A percentile compares a stretch with the other conserved stretches of the same genome.
Conservation (phyloP, 30 jellyfish, hydroid and myxozoan genomes). For the Morbakka virulenta region DNA sequence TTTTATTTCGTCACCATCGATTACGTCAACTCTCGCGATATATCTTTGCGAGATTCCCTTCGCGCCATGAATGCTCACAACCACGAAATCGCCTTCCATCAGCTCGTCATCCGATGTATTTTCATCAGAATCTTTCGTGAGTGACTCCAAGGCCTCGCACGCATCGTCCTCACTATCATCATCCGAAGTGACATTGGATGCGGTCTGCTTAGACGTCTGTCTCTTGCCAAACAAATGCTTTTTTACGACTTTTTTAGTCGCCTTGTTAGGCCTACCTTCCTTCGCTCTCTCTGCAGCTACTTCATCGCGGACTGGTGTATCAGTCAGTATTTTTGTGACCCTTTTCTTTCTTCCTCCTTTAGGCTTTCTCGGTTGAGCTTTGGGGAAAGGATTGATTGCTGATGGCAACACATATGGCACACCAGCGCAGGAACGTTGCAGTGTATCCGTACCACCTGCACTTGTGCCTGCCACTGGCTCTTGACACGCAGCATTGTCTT, state of each 20-base stretch:
- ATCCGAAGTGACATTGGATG: neutral
- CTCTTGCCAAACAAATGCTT: neutral
- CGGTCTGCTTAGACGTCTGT: neutral
- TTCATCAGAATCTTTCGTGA: slow-evolving; percentile 12
- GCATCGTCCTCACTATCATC: neutral
- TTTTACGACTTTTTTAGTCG: neutral
- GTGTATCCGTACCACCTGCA: neutral
- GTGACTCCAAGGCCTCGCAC: slow-evolving; percentile 2
- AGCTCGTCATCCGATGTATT: slow-evolving; percentile 6
- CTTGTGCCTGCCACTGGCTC: neutral
- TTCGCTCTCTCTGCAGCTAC: neutral
- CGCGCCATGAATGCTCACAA: slow-evolving; percentile 5
- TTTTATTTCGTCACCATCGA: neutral
- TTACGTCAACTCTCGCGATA: slow-evolving; percentile 1
- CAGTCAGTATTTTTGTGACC: neutral
- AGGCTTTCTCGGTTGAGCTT: neutral
- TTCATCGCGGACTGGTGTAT: neutral
- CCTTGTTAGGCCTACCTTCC: neutral
- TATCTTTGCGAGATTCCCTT: slow-evolving; percentile 22
- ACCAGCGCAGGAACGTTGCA: neutral
- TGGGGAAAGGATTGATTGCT: neutral
- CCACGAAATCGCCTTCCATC: slow-evolving; percentile 21
- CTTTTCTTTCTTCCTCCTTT: neutral
- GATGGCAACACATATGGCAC: neutral
- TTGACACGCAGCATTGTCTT: neutral